Evolutionary conservation across 2,888 invertebrate species (phyloP).

Genomic region (Microchrysa polita): DNA sequence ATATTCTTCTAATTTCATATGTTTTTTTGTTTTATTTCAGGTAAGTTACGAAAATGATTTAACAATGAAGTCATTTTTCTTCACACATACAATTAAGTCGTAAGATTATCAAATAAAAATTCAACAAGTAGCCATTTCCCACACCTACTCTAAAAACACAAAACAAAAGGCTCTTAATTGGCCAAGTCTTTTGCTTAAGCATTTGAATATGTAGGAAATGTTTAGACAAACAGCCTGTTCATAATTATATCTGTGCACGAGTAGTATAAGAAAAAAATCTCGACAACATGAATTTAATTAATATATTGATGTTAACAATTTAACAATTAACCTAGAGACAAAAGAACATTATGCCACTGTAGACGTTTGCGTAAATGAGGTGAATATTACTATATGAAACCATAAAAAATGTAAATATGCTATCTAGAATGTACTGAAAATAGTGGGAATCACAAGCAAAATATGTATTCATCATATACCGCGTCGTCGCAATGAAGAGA

Average conservation of each 20-base stretch:
- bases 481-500: not conserved
- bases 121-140: too few species aligned
- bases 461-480: too few species aligned
- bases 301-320: constrained; percentile 4
- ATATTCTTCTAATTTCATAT: not conserved
- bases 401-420: not conserved
- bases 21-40: not conserved
- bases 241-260: too few species aligned
- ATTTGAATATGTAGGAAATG: too few species aligned
- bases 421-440: not conserved
- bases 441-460: not conserved
- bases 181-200: too few species aligned
- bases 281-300: not conserved
- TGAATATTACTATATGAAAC: not conserved
- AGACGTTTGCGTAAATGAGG: not conserved
- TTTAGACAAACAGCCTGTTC: too few species aligned
- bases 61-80: too few species aligned
- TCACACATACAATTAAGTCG: too few species aligned
- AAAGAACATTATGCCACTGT: constrained; percentile 3
- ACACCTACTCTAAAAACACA: too few species aligned
- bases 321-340: not conserved
- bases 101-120: too few species aligned
- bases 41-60: constrained; percentile 1
- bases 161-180: too few species aligned
- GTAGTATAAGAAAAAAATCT: too few species aligned